Conservation (phyloP, 2,797 vertebrate species). For the Chrysocyon brachyurus region DNA sequence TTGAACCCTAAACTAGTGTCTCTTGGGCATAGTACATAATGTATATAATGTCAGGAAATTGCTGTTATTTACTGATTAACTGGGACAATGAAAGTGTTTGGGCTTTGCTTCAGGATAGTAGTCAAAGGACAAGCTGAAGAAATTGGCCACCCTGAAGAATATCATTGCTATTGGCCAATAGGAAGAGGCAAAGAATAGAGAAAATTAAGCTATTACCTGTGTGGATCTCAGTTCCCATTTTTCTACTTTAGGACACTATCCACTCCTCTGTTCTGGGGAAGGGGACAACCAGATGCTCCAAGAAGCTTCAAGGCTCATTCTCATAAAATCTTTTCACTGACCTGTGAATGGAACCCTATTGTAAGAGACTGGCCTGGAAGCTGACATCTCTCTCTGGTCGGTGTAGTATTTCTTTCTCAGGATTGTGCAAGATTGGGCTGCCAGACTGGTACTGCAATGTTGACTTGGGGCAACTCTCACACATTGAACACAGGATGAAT, state of each 20-base stretch:
- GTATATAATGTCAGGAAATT: neutral
- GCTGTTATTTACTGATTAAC: constrained; percentile 25
- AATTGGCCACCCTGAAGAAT: neutral
- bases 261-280: neutral
- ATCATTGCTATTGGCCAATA: neutral
- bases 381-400: neutral
- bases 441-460: neutral
- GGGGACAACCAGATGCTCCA: neutral
- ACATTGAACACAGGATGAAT: neutral
- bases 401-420: neutral
- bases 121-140: constrained; percentile 26
- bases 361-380: neutral
- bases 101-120: neutral
- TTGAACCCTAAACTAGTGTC: neutral
- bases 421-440: neutral
- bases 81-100: neutral
- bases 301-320: neutral
- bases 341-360: neutral
- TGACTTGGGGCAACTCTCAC: neutral
- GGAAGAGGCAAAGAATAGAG: neutral
- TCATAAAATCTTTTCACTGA: neutral
- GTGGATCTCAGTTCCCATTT: neutral
- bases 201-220: neutral
- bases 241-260: neutral
- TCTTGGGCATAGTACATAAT: neutral